Base-by-base conservation (phyloP, 2,113 vertebrate species). In the Otocyon megalotis region DNA sequence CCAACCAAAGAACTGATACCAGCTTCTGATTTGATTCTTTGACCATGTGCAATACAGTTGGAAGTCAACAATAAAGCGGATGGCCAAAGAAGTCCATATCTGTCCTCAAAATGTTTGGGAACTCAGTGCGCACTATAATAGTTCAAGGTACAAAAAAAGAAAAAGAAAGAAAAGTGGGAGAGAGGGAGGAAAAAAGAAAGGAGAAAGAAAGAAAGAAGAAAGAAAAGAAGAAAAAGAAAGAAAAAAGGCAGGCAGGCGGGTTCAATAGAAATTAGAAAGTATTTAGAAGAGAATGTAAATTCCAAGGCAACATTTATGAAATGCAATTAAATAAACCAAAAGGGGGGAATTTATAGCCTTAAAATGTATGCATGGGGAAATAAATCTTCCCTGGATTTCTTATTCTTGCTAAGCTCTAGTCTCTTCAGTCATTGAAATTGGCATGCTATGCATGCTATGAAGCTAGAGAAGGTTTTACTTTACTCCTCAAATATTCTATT, bases 341-440 rank as follows among this genome's bases (percentile, higher is more conserved):
- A 17, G 50, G 76, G 43, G 54, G 19, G 88, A 65, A 71, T 88
- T 92, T 65, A n/a, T 37, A 90, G 8, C 11, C 74, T 63, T 58
- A 48, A 76, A 86, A 77, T 62, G 0, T 11, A 67, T 4, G 32
- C n/a, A 48, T 43, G 43, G 32, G 19, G 30, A 85, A 92, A 65
- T 74, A 94, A 91, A 67, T 97, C 58, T 90, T 86, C 14, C 35
- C 56, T 62, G 26, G 8, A 56, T 86, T 80, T 76, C 48, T 76
- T 56, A 9, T 56, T 88, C 37, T 56, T 72, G 20, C 16, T 43
- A 80, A 88, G 6, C 53, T 79, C 48, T 92, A 71, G 72, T 56
- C 16, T 74, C 65, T 24, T n/a, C 43, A 85, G 8, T 43, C 84
- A 74, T 54, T 67, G 43, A 60, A 48, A 94, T 28, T 71, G 48